Conservation (phyloP, 1,140 invertebrate species). For the Zelostemma sp. region DNA sequence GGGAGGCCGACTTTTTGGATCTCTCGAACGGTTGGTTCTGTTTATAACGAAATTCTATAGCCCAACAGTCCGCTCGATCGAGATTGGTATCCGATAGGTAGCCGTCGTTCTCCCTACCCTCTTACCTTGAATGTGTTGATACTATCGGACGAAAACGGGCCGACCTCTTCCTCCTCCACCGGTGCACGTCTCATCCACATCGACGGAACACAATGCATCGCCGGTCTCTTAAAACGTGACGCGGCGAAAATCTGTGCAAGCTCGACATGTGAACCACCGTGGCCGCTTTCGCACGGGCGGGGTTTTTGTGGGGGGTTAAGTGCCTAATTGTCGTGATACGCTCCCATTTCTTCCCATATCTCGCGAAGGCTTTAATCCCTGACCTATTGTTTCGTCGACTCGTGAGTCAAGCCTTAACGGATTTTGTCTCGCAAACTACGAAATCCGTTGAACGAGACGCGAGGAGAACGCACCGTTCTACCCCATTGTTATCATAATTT, state of each 20-base stretch:
- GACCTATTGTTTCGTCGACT: constrained; percentile 57
- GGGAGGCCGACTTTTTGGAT: neutral
- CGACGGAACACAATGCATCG: constrained; percentile 21
- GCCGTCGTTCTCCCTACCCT: neutral
- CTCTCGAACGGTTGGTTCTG: neutral
- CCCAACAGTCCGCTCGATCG: no score
- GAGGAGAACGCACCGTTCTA: constrained; percentile 42
- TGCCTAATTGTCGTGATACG: constrained; percentile 52
- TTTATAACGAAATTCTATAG: neutral
- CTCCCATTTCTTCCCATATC: constrained; percentile 32
- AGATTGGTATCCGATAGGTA: neutral
- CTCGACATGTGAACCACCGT: no score
- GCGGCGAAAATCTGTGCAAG: constrained; percentile 12
- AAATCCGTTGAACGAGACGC: constrained; percentile 56
- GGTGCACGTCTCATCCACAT: neutral
- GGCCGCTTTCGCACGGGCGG: constrained; percentile 9
- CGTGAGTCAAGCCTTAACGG: constrained; percentile 63
- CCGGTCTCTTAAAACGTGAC: constrained; percentile 19
- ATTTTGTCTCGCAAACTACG: constrained; percentile 65
- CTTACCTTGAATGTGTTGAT: neutral
- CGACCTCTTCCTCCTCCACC: neutral
- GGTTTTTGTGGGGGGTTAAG: constrained; percentile 44
- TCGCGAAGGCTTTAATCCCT: constrained; percentile 46
- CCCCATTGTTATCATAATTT: constrained; percentile 41
- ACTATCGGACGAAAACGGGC: neutral